Evolutionary conservation across 2,888 invertebrate species (phyloP).

Genomic region (Eulithis prunata): DNA sequence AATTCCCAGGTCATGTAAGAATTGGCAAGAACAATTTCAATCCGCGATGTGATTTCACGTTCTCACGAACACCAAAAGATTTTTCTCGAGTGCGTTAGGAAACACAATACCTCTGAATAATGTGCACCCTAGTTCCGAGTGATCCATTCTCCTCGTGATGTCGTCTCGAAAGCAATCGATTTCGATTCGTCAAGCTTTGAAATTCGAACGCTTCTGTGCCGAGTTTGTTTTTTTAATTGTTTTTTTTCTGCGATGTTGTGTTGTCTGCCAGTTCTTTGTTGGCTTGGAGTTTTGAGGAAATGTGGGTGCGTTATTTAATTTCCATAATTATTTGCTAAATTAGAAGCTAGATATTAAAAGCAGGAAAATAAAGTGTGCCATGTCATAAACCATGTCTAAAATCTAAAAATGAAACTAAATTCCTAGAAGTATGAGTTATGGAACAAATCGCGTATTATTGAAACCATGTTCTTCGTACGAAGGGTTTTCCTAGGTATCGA

Average conservation of each 20-base stretch:
- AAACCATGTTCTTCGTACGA: neutral
- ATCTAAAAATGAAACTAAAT: no score
- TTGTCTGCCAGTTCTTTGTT: constrained; percentile 37
- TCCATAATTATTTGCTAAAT: neutral
- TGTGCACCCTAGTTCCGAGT: constrained; percentile 56
- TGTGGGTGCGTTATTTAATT: neutral
- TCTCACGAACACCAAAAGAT: constrained; percentile 58
- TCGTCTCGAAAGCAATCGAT: constrained; percentile 61
- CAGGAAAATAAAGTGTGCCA: no score
- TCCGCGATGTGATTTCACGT: constrained; percentile 47
- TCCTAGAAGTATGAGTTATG: neutral
- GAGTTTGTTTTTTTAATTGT: constrained; percentile 48
- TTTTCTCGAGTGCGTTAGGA: constrained; percentile 46
- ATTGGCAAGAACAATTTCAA: constrained; percentile 36
- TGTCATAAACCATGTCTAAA: no score
- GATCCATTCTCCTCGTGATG: constrained; percentile 41
- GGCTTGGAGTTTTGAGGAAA: constrained; percentile 24
- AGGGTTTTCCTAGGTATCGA: neutral
- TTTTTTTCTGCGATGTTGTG: constrained; percentile 32
- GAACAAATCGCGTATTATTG: constrained; percentile 10
- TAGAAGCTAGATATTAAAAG: no score
- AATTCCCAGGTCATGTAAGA: constrained; percentile 37
- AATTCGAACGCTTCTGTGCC: constrained; percentile 59
- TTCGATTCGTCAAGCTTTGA: constrained; percentile 66
- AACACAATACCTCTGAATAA: constrained; percentile 45